Evolutionary conservation across 1,140 invertebrate genomes (phyloP), one percentile per base, ranked within the genome.

Genomic region (Pogonomyrmex barbatus): DNA sequence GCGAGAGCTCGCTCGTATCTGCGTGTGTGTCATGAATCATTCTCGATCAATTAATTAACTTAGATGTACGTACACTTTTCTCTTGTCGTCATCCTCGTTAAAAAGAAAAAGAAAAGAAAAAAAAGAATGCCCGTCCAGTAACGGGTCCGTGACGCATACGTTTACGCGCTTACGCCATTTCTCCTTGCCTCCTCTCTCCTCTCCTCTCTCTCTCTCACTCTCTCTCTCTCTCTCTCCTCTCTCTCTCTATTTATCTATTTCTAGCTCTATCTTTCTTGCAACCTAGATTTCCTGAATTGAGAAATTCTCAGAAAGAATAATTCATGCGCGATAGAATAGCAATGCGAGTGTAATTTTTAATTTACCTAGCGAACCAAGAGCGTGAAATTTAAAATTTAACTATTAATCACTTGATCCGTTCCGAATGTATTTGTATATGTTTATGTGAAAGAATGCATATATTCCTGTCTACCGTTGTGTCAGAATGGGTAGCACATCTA

Each of bases 151-250:
- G 52, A 68, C 17, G 39, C 52, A 17, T 47, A 17, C 78, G 24
- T 58, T 58, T 36, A 83, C 79, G 67, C 52, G 30, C 42, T 71
- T 71, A 58, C 39, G 52, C 54, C 33, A 60, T 33, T 47, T 36
- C 42, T 62, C 17, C n/a, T 45, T 62, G 39, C 36, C 50, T 39
- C 60, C 10, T 45, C 10, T 8, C 14, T 24, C 30, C 0, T 30
- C 10, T 4, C n/a, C n/a, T 0, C n/a, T 10, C 17, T n/a, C 6
- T n/a, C 4, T 5, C 6, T 24, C 1, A 0, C 24, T 3, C 24
- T 33, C 2, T 42, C n/a, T 24, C 17, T 65, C 17, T 42, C 36
- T 62, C 5, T 62, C 58, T 62, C 14, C 4, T 33, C 33, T 4
- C n/a, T 12, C n/a, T 0, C n/a, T 10, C 17, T n/a, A 2, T n/a